Percentiles rank a stretch among this genome's conserved stretches.
Evolutionary conservation across 2,888 invertebrate species (phyloP).

Genomic region (Andrena chrysosceles): DNA sequence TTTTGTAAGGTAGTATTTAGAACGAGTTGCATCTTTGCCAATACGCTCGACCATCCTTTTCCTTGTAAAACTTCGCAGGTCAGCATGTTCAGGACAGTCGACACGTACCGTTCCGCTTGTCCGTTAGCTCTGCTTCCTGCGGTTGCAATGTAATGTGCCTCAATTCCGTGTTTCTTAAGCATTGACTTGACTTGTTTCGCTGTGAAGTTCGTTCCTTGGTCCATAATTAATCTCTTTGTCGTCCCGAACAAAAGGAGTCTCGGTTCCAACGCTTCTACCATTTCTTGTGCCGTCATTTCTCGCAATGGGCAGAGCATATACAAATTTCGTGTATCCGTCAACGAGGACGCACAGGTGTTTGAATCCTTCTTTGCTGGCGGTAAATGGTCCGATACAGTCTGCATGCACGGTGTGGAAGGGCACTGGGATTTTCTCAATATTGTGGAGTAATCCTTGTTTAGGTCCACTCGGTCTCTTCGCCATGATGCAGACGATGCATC

Average conservation of each 20-base stretch:
- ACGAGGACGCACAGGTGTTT: not conserved
- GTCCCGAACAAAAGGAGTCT: not conserved
- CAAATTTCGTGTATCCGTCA: not conserved
- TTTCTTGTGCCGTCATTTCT: not conserved
- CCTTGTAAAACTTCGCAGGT: not conserved
- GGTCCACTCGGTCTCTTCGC: not conserved
- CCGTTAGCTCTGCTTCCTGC: not conserved
- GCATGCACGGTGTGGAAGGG: not conserved
- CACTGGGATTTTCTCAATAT: not conserved
- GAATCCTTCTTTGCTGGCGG: not conserved
- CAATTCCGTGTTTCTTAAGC: not conserved
- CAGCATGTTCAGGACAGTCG: not conserved
- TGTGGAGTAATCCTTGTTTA: not conserved
- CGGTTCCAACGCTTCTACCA: not conserved
- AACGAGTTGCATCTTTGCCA: not conserved
- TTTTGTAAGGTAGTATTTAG: not conserved
- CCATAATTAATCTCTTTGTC: not conserved
- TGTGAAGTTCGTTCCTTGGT: not conserved
- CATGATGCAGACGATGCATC: not conserved
- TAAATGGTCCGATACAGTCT: not conserved
- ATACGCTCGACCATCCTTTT: constrained; percentile 1
- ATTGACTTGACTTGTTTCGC: not conserved
- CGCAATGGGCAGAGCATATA: not conserved
- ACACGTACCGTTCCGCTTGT: not conserved
- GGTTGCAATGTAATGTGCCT: not conserved